These are phyloP conservation scores for Drosophila lacicola DNA, from an alignment of 2,888 invertebrate species.

Conservation along the genomic window DNA sequence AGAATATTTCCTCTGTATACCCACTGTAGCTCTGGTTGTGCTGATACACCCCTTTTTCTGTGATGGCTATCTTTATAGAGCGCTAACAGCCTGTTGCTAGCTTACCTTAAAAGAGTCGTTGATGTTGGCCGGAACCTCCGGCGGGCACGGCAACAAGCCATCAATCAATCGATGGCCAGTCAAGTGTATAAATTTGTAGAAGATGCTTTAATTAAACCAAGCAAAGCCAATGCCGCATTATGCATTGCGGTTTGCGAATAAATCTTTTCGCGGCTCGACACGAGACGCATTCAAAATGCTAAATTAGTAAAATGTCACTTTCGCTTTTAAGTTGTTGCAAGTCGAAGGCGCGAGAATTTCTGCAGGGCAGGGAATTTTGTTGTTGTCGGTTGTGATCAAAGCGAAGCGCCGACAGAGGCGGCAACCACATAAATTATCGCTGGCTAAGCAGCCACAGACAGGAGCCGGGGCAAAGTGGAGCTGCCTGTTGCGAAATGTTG, in stretches of 20 bases:
- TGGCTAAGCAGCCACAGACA: constrained; percentile 76
- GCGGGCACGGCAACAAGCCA: constrained; percentile 29
- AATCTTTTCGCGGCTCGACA: constrained; percentile 67
- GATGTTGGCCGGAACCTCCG: neutral
- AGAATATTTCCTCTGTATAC: too few species aligned
- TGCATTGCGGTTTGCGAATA: constrained; percentile 57
- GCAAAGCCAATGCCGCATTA: constrained; percentile 33
- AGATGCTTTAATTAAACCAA: constrained; percentile 61
- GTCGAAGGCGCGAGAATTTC: constrained; percentile 21
- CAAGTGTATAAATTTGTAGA: constrained; percentile 28
- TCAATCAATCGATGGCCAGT: constrained; percentile 53
- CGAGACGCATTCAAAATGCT: constrained; percentile 75
- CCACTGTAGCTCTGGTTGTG: neutral
- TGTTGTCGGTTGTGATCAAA: constrained; percentile 63
- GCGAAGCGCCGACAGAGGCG: constrained; percentile 55
- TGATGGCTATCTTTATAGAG: constrained; percentile 48
- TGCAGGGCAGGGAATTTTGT: constrained; percentile 29
- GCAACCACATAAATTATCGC: constrained; percentile 76
- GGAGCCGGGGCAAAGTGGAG: constrained; percentile 10
- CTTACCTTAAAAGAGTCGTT: neutral
- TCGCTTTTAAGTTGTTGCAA: constrained; percentile 69
- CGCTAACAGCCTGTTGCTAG: constrained; percentile 42
- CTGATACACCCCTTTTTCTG: neutral
- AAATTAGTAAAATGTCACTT: constrained; percentile 81
- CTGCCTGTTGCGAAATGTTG: constrained; percentile 59